Conservation (phyloP, 1,140 invertebrate species). For the Drosophila insularis region DNA sequence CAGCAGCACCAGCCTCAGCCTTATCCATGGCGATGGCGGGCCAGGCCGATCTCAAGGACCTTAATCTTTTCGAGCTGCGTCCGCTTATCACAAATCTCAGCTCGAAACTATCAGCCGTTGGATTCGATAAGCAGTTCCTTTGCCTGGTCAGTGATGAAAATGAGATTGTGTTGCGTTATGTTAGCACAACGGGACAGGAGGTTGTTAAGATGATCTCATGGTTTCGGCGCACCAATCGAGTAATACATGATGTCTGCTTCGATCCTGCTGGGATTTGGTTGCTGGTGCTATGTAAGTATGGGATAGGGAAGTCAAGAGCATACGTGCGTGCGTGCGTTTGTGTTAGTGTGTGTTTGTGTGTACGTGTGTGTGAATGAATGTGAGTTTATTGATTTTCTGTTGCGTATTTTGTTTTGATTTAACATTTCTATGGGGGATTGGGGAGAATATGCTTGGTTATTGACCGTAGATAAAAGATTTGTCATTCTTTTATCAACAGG, state of each 20-base stretch:
- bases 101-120: constrained; percentile 77
- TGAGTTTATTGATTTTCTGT: constrained; percentile 73
- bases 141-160: constrained; percentile 79
- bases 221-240: constrained; percentile 85
- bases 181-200: constrained; percentile 75
- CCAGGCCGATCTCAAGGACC: constrained; percentile 65
- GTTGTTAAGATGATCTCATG: constrained; percentile 88
- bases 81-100: constrained; percentile 78
- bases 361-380: constrained; percentile 24
- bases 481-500: constrained; percentile 53
- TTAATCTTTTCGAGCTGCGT: constrained; percentile 73
- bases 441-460: constrained; percentile 4
- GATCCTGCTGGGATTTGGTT: constrained; percentile 88
- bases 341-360: constrained; percentile 14
- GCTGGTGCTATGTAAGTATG: constrained; percentile 84
- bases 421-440: constrained; percentile 26
- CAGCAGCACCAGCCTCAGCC: neutral
- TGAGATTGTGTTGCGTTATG: constrained; percentile 79
- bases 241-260: constrained; percentile 87
- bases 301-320: constrained; percentile 9
- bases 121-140: constrained; percentile 73
- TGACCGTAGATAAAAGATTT: constrained; percentile 14
- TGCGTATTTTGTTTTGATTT: constrained; percentile 63
- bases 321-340: constrained; percentile 37
- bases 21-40: constrained; percentile 52